These are phyloP conservation scores for Hydrozoanthus gracilis DNA, from an alignment of 92 coral and sea anemone species.

Conservation along the genomic window DNA sequence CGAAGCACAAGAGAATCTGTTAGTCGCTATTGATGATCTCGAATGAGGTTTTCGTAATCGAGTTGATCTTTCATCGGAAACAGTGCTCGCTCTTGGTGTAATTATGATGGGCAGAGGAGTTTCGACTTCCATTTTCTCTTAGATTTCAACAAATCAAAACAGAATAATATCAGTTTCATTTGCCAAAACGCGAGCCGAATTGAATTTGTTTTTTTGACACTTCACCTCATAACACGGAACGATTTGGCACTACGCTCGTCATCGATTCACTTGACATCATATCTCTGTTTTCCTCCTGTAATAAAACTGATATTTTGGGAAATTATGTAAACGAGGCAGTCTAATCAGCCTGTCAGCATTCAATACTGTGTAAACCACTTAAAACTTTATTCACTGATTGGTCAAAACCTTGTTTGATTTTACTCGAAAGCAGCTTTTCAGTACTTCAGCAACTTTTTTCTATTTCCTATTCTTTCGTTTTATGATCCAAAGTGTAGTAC, in stretches of 20 bases:
- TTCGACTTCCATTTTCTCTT: slow-evolving; percentile 35
- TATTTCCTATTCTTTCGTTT: slow-evolving; percentile 13
- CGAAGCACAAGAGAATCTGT: slow-evolving; percentile 84
- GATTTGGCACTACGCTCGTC: slow-evolving; percentile 6
- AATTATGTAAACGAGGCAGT: slow-evolving; percentile 48
- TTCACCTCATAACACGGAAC: slow-evolving; percentile 35
- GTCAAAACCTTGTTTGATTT: slow-evolving; percentile 14
- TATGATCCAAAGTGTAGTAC: not conserved
- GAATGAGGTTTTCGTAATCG: slow-evolving; percentile 81
- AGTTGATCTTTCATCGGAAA: slow-evolving; percentile 67
- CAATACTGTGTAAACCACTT: slow-evolving; percentile 16
- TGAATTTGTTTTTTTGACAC: not conserved
- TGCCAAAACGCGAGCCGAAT: not conserved
- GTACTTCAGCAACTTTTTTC: not conserved
- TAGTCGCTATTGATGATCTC: slow-evolving; percentile 79
- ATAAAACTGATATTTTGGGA: slow-evolving; percentile 30
- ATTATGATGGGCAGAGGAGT: slow-evolving; percentile 74
- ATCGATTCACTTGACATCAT: slow-evolving; percentile 28
- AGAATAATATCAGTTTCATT: not conserved
- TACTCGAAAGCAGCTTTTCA: slow-evolving; percentile 30
- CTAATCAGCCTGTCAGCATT: slow-evolving; percentile 43
- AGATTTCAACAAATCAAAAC: not conserved
- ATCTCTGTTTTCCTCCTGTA: slow-evolving; percentile 17
- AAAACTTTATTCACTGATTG: slow-evolving; percentile 29
- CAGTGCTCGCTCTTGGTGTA: slow-evolving; percentile 56